Base-by-base conservation (phyloP, 2,888 invertebrate genomes). In the Herminia tarsipennalis region DNA sequence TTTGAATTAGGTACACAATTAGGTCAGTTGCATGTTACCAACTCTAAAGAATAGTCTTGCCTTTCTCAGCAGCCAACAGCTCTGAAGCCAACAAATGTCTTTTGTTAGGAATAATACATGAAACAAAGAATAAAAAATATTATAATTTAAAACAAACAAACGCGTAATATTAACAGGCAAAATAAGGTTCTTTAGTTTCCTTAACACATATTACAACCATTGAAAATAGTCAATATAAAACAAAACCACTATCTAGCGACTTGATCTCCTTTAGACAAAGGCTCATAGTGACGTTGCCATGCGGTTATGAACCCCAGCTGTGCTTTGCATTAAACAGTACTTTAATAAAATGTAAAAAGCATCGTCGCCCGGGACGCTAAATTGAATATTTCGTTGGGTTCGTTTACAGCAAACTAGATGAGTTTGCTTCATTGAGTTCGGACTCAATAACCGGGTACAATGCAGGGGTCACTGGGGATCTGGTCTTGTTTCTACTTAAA, bases 301-400 rank as follows among this genome's bases (percentile, higher is more conserved):
- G 16, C 44, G 22, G 36, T 38, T 64, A 60, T 56, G 61, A 60
- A 49, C 32, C 5, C 37, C 6, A 37, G 34, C 34, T 52, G 45
- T 46, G 48, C 40, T 57, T 56, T 60, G 50, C 57, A 66, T 60
- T 59, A 54, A 68, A 48, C 49, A 63, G 52, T 49, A 46, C 34
- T 53, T 56, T 47, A 57, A 57, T 56, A 60, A 63, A 69, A 56
- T 61, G 51, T 48, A 39, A 60, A 70, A 63, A 44, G 44, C 44
- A 54, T 45, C 52, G 51, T 53, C 59, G 49, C 48, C 44, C 22
- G 65, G 67, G 61, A 63, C 29, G 45, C 43, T 41, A 66, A 73
- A 73, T 73, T 66, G 66, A 73, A 72, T 73, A 70, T 62, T 61
- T 61, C 52, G 51, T 65, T 38, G 46, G 50, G 57, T 64, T 66